Percentiles rank a stretch among this genome's conserved stretches.
These are phyloP conservation scores for Emys orbicularis DNA, from an alignment of 2,797 vertebrate species.

Conservation along the genomic window DNA sequence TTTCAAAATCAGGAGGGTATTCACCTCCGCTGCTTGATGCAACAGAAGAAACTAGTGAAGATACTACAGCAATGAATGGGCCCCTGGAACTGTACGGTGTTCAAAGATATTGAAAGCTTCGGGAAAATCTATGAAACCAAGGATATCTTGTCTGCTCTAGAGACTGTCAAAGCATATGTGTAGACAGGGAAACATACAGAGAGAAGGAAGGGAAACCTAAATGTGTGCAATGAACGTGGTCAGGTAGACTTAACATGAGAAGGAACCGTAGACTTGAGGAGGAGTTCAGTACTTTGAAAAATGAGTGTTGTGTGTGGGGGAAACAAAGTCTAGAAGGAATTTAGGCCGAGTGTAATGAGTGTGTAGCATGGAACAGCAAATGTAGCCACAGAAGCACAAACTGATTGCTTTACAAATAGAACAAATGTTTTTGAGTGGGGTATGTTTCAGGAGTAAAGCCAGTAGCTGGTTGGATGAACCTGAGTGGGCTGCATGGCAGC, in stretches of 20 bases:
- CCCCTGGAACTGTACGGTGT: neutral
- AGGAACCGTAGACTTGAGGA: neutral
- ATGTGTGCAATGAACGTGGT: neutral
- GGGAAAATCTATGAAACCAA: constrained; percentile 12
- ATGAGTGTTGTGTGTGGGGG: accelerated
- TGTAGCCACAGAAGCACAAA: neutral
- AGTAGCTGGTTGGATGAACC: neutral
- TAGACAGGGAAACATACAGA: accelerated
- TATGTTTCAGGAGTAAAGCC: neutral
- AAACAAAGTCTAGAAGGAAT: neutral
- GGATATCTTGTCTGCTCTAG: neutral
- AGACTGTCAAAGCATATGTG: neutral
- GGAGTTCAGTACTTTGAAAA: neutral
- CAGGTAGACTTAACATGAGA: neutral
- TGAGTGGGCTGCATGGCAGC: neutral
- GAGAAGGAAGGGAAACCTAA: neutral
- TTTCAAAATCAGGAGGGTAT: neutral
- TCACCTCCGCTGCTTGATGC: neutral
- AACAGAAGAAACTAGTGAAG: neutral
- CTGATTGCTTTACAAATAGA: neutral
- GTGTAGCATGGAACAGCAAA: neutral
- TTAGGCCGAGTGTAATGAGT: neutral
- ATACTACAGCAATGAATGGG: neutral
- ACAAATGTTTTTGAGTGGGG: neutral
- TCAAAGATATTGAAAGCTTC: neutral